Evolutionary conservation across 2,888 invertebrate genomes (phyloP).

Genomic region (Maniola hyperantus): DNA sequence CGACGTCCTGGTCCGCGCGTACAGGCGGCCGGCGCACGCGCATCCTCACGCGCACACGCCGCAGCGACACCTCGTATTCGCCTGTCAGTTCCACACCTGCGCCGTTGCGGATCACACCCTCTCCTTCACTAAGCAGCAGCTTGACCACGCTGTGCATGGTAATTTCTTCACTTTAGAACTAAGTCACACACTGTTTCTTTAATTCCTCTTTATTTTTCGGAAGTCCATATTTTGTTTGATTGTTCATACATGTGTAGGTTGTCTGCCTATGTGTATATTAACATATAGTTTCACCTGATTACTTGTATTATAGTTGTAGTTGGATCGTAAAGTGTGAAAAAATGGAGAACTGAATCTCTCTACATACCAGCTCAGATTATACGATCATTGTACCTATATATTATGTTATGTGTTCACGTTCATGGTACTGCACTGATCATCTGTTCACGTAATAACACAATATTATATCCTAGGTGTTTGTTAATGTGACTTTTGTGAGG

Average conservation of each 20-base stretch:
- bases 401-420: background rate
- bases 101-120: conserved; percentile 93
- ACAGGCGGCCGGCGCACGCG: conserved; percentile 84
- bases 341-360: too few relatives aligned
- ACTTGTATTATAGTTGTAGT: too few relatives aligned
- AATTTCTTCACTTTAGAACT: conserved; percentile 45
- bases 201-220: background rate
- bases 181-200: conserved; percentile 15
- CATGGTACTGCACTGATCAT: background rate
- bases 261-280: too few relatives aligned
- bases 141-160: conserved; percentile 93
- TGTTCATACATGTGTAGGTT: too few relatives aligned
- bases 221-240: background rate
- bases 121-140: conserved; percentile 92
- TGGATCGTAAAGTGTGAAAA: too few relatives aligned
- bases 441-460: too few relatives aligned
- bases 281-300: too few relatives aligned
- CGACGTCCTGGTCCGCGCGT: conserved; percentile 95
- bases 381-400: too few relatives aligned
- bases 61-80: conserved; percentile 88
- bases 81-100: conserved; percentile 97
- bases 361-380: too few relatives aligned
- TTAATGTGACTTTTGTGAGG: too few relatives aligned
- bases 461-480: too few relatives aligned
- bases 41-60: conserved; percentile 45